Conservation (phyloP, 2,888 invertebrate genomes). For the Eudemis profundana region DNA sequence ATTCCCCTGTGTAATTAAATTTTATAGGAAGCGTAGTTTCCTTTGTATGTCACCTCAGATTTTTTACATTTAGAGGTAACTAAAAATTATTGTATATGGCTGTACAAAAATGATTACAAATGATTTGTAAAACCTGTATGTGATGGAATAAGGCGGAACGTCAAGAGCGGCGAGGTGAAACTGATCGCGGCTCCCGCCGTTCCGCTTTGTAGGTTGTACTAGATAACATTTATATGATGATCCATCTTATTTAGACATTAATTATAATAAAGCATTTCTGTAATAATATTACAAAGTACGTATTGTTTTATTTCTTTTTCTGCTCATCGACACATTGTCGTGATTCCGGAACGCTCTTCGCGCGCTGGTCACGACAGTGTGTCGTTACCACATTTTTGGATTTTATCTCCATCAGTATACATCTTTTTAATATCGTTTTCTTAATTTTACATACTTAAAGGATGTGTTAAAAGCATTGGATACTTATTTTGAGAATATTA, state of each 20-base stretch:
- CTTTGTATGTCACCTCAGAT: conserved; percentile 83
- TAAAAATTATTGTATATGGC: conserved; percentile 86
- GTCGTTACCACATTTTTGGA: too few species aligned
- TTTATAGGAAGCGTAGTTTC: conserved; percentile 85
- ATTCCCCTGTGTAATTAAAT: conserved; percentile 84
- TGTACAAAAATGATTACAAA: conserved; percentile 85
- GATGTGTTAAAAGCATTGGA: too few species aligned
- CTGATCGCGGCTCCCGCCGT: conserved; percentile 70
- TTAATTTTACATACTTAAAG: too few species aligned
- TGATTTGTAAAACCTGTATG: conserved; percentile 83
- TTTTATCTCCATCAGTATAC: too few species aligned
- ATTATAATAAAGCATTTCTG: conserved; percentile 88
- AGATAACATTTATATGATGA: conserved; percentile 86
- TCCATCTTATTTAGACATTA: conserved; percentile 88
- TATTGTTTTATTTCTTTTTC: conserved; percentile 67
- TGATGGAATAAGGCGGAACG: conserved; percentile 79
- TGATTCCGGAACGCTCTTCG: too few species aligned
- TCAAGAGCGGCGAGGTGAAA: conserved; percentile 67
- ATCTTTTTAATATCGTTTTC: too few species aligned
- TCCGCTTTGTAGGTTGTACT: conserved; percentile 82
- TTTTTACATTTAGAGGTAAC: conserved; percentile 85
- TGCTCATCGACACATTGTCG: too few species aligned
- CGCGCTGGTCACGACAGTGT: too few species aligned
- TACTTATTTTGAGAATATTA: too few species aligned
- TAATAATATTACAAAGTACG: conserved; percentile 85